Percentiles rank a stretch among this genome's conserved stretches.
phyloP scores from a whole-genome alignment of 2,113 vertebrate species.

The Lagopus muta region DNA sequence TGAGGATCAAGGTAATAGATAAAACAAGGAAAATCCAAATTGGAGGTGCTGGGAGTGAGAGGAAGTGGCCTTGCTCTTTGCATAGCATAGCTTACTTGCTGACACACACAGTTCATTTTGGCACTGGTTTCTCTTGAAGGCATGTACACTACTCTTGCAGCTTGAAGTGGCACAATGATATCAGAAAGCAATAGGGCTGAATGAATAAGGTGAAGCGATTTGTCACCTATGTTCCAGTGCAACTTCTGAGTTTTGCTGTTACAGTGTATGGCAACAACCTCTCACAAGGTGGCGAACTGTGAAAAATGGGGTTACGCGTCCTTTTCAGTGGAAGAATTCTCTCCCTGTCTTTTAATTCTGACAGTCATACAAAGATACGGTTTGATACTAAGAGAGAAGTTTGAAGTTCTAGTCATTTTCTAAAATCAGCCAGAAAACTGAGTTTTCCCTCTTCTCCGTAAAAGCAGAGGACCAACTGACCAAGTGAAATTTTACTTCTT shows the following conservation, averaged over 20 bases:
- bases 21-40: constrained; percentile 35
- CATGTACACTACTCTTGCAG: constrained; percentile 19
- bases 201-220: constrained; percentile 54
- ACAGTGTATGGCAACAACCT: background rate
- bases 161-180: constrained; percentile 64
- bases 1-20: background rate
- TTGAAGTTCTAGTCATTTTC: background rate
- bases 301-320: background rate
- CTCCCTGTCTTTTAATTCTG: constrained; percentile 19
- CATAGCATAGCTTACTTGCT: constrained; percentile 63
- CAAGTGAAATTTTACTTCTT: background rate
- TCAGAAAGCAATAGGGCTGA: constrained; percentile 63
- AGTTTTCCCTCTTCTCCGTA: background rate
- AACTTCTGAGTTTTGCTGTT: constrained; percentile 37
- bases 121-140: constrained; percentile 68
- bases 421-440: background rate
- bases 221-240: constrained; percentile 50
- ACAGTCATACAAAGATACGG: background rate
- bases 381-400: background rate
- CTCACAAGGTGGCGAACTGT: background rate
- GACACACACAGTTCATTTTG: constrained; percentile 63
- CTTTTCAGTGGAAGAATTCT: constrained; percentile 7
- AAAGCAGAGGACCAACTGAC: background rate
- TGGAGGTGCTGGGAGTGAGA: constrained; percentile 13
- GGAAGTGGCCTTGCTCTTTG: constrained; percentile 58